Evolutionary conservation across 2,888 invertebrate genomes (phyloP), one percentile per base, ranked within the genome.

Genomic region (Tiphia femorata): DNA sequence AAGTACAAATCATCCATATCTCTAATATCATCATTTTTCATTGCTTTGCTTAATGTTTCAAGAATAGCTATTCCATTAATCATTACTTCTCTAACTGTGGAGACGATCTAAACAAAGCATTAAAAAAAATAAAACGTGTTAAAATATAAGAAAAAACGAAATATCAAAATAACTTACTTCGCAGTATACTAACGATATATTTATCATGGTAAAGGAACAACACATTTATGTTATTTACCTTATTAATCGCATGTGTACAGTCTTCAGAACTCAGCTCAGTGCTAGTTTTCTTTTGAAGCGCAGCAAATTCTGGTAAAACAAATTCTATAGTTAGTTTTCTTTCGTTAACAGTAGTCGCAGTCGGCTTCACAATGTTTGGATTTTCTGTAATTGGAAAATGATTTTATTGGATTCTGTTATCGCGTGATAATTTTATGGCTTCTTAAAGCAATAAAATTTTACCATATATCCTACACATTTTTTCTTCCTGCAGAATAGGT

Each of bases 1-100:
- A 81, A 72, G 57, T 83, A 82, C 6, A 79, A 48, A 23, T 83
- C 83, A 47, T 83, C 82, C 82, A 83, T 82, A 44, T 83, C 83
- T 19, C 81, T 71, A 19, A 83, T 74, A 37, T 83, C 83, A 48
- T 83, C 83, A 56, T 81, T 82, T 21, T 73, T 79, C 73, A 83
- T 76, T 3, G 75, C 77, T 47, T 71, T 63, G 8, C 73, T 75
- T 46, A 83, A 80, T n/a, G 76, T 79, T 48, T 76, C 64, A 5
- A 83, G 62, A 7, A 79, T 79, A 16, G 64, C 49, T 21, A 73
- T 73, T 20, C 73, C 59, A 41, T 83, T 82, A 8, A 83, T 33
- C 2, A 80, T 51, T 14, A 83, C 60, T 57, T 83, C 83, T 19
- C 80, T 74, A 0, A 77, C 60, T 23, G 78, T 76, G 17, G 76